These are phyloP conservation scores for Condylura cristata DNA, from an alignment of 2,113 vertebrate species.

Conservation along the genomic window DNA sequence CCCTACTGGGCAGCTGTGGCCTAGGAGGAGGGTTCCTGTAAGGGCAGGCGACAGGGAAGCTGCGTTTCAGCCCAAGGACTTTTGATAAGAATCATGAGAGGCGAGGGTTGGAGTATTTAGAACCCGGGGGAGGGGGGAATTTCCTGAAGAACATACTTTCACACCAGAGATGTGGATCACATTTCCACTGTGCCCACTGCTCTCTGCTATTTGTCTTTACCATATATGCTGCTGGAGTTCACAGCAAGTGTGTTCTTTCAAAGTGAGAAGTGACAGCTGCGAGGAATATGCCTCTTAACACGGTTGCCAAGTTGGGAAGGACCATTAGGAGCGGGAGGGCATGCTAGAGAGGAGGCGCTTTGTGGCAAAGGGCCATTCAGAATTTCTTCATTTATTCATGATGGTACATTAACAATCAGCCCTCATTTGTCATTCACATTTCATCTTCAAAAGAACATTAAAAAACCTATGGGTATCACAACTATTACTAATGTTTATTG, in stretches of 20 bases:
- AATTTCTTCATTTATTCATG: background rate
- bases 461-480: background rate
- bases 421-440: slow-evolving; percentile 6
- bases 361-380: background rate
- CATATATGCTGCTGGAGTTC: background rate
- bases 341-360: fast-evolving
- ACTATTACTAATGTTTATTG: background rate
- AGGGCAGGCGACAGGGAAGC: background rate
- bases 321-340: background rate
- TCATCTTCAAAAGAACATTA: background rate
- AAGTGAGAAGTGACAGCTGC: background rate
- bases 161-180: background rate
- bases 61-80: background rate
- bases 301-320: background rate
- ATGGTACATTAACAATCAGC: background rate
- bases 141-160: background rate
- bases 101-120: background rate
- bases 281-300: background rate
- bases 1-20: background rate
- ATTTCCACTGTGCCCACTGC: background rate
- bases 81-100: background rate
- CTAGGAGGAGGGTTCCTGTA: background rate
- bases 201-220: background rate
- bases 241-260: background rate
- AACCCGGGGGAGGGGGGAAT: background rate